Conservation (phyloP, 2,113 vertebrate species). For the Nesogale talazaci region DNA sequence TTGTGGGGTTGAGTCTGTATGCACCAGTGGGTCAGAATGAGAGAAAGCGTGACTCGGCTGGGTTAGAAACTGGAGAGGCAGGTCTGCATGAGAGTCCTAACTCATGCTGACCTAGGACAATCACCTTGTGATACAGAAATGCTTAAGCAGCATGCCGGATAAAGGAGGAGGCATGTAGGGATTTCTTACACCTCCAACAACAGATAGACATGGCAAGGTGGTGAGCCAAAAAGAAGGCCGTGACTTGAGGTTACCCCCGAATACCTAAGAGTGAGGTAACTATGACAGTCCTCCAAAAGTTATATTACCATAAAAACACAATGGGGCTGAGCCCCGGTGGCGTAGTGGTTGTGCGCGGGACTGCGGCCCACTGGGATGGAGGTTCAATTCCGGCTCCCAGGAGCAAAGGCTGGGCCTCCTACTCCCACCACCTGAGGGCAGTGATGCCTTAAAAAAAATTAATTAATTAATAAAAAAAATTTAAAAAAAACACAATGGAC, state of each 20-base stretch:
- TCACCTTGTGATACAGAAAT: neutral
- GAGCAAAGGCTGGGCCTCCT: too few species aligned
- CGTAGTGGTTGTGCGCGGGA: too few species aligned
- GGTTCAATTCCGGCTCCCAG: too few species aligned
- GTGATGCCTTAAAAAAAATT: too few species aligned
- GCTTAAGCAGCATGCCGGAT: neutral
- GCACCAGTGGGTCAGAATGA: too few species aligned
- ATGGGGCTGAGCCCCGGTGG: too few species aligned
- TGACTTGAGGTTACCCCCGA: neutral
- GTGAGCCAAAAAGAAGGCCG: neutral
- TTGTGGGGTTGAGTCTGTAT: neutral
- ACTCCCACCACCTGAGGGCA: too few species aligned
- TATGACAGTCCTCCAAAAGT: neutral
- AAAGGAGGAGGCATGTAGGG: neutral
- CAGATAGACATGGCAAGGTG: neutral
- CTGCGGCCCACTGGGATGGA: too few species aligned
- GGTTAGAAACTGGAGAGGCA: neutral
- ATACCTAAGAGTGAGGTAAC: neutral
- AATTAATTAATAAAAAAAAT: too few species aligned
- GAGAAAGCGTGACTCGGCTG: too few species aligned
- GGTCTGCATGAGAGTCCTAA: neutral
- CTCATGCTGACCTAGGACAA: neutral
- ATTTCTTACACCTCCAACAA: neutral
- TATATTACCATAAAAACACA: neutral
- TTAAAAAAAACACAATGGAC: too few species aligned